Evolutionary conservation across 2,113 vertebrate genomes (phyloP).

Genomic region (Lamprotornis superbus): DNA sequence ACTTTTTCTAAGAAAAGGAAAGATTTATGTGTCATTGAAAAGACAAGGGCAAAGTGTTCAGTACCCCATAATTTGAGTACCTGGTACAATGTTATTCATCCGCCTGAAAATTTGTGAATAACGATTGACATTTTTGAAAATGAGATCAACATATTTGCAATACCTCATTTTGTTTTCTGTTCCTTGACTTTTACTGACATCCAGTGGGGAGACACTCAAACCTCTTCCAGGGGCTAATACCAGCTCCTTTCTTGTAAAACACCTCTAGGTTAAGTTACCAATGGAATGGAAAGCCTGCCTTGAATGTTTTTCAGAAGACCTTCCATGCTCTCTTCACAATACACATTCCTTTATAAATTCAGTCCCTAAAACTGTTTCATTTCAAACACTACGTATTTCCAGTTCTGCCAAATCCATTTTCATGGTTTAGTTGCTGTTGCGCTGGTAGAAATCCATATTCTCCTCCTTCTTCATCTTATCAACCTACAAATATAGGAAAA

Average conservation of each 20-base stretch:
- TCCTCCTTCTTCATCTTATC: neutral
- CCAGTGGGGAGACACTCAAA: conserved; percentile 8
- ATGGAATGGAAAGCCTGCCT: neutral
- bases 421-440: neutral
- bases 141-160: neutral
- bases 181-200: conserved; percentile 35
- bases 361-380: neutral
- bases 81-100: neutral
- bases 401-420: neutral
- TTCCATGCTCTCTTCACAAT: neutral
- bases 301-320: neutral
- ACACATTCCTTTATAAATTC: neutral
- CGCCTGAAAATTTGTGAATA: neutral
- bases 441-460: neutral
- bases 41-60: neutral
- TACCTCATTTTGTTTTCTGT: neutral
- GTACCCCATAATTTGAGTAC: neutral
- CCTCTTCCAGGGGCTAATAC: neutral
- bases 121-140: neutral
- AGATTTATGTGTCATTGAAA: neutral
- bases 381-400: neutral
- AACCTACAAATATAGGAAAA: neutral
- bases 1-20: neutral
- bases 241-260: neutral
- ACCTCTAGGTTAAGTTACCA: neutral